phyloP scores from a whole-genome alignment of 2,113 vertebrate genomes.

The Lampris megalopsis region DNA sequence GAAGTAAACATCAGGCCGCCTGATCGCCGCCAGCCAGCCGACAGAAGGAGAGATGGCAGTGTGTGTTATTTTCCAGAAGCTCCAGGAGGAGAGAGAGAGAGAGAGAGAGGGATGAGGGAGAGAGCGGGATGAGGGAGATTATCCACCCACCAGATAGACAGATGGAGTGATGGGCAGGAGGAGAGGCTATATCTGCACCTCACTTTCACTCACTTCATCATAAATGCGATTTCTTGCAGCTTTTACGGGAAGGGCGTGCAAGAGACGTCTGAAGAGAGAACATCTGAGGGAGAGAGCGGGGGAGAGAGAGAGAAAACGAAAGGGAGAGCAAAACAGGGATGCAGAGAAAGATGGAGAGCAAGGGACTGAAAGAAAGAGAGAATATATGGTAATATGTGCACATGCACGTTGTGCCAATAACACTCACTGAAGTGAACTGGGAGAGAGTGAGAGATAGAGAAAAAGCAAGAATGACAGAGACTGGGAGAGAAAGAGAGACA shows the following conservation, averaged over 20 bases:
- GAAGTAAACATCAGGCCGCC: neutral
- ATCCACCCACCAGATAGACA: slow-evolving; percentile 9
- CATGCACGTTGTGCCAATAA: too few relatives aligned
- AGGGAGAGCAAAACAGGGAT: neutral
- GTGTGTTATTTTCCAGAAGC: neutral
- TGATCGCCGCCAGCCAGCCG: slow-evolving; percentile 3
- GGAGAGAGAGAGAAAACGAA: neutral
- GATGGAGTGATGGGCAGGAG: slow-evolving; percentile 32
- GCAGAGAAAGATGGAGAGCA: neutral
- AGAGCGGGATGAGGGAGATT: slow-evolving; percentile 31
- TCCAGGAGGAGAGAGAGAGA: slow-evolving; percentile 6
- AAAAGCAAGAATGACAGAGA: too few relatives aligned
- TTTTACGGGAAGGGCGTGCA: neutral
- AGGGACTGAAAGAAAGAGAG: neutral
- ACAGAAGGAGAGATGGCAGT: slow-evolving; percentile 21
- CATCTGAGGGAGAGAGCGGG: neutral
- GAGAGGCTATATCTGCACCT: slow-evolving; percentile 10
- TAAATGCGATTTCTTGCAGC: slow-evolving; percentile 15
- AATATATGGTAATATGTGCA: too few relatives aligned
- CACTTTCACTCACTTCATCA: slow-evolving; percentile 33
- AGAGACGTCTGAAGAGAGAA: neutral
- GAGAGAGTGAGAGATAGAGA: too few relatives aligned
- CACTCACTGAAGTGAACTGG: too few relatives aligned
- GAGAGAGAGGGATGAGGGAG: slow-evolving; percentile 11
- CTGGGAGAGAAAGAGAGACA: too few relatives aligned